Conservation (phyloP, 2,888 invertebrate genomes). For the Lampropteryx suffumata region DNA sequence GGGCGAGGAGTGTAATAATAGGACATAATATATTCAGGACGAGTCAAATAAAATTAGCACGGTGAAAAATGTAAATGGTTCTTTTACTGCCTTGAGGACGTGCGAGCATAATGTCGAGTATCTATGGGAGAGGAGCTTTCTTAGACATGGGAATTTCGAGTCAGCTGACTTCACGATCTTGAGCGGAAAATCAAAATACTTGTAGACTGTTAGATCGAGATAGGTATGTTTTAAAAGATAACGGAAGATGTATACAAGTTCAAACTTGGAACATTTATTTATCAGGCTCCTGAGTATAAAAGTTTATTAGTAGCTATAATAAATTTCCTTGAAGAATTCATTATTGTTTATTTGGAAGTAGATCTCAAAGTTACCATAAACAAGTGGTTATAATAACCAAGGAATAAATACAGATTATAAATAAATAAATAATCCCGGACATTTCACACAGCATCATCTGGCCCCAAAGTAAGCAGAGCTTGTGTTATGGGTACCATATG, state of each 20-base stretch:
- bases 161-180: background rate
- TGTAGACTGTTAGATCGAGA: no score
- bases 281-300: constrained; percentile 41
- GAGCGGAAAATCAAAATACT: background rate
- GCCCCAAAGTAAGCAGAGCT: no score
- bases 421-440: no score
- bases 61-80: constrained; percentile 81
- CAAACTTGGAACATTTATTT: constrained; percentile 50
- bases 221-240: constrained; percentile 23
- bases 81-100: constrained; percentile 74
- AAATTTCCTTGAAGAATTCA: constrained; percentile 39
- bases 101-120: constrained; percentile 68
- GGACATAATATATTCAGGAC: constrained; percentile 80
- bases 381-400: background rate
- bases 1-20: constrained; percentile 73
- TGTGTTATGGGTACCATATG: no score
- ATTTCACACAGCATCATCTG: no score
- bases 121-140: constrained; percentile 33
- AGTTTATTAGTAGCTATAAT: constrained; percentile 45
- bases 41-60: constrained; percentile 83
- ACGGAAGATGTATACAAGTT: constrained; percentile 39
- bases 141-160: background rate
- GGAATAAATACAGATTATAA: background rate
- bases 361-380: background rate
- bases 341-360: constrained; percentile 2